A percentile compares a stretch with the other conserved stretches of the same genome.
These are phyloP conservation scores for Dryoscopus gambensis DNA, from an alignment of 2,113 vertebrate genomes.

Conservation along the genomic window DNA sequence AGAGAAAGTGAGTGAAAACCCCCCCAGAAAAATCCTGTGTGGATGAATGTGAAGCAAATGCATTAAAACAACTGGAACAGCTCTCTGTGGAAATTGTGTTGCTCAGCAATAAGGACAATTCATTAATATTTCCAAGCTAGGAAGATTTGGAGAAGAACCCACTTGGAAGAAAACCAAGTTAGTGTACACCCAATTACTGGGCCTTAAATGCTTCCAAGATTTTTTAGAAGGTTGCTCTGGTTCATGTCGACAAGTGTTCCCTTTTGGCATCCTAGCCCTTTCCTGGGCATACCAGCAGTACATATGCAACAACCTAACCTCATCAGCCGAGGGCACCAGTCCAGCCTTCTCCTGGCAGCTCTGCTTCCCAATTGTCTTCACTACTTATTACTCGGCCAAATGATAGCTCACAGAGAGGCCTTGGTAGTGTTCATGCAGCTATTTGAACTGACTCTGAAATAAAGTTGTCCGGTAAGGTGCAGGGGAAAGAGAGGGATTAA, in stretches of 20 bases:
- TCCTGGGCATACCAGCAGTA: background rate
- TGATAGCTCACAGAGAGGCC: background rate
- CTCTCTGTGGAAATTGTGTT: constrained; percentile 19
- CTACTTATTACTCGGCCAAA: background rate
- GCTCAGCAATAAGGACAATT: constrained; percentile 42
- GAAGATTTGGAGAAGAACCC: constrained; percentile 29
- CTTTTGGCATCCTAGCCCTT: constrained; percentile 29
- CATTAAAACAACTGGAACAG: constrained; percentile 22
- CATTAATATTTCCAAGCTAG: constrained; percentile 52
- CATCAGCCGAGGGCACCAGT: background rate
- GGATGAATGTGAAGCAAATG: background rate
- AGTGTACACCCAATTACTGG: constrained; percentile 35
- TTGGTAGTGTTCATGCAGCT: background rate
- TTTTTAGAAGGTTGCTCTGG: constrained; percentile 19
- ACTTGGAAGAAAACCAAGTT: constrained; percentile 23
- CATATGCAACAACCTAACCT: background rate
- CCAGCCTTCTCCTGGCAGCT: constrained; percentile 15
- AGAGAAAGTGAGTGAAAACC: background rate
- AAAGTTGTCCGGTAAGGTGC: background rate
- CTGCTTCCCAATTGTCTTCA: background rate
- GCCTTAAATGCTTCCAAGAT: constrained; percentile 35
- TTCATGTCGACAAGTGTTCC: background rate
- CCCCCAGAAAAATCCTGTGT: fast-evolving
- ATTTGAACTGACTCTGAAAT: background rate
- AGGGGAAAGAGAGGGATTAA: background rate